Base-by-base conservation (phyloP, 1,140 invertebrate species). In the Pararge aegeria region DNA sequence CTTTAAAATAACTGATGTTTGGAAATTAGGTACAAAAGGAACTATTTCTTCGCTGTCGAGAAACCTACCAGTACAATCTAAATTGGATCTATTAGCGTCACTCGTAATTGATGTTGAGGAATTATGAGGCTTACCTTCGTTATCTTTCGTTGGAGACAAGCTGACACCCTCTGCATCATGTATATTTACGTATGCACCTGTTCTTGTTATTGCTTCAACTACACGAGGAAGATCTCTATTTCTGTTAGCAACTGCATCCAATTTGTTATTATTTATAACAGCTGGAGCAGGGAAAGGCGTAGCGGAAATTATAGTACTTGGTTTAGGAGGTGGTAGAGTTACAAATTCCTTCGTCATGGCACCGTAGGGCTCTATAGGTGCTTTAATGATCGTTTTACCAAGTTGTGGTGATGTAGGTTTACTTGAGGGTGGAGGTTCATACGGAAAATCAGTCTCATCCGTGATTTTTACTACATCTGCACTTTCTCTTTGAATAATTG, bases 131-230 rank as follows among this genome's bases (percentile, higher is more conserved):
- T 92, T 93, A 93, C 92, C 92, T 93, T 90, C 75, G 75, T 69
- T 89, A 74, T 92, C 91, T 89, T 91, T 91, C 86, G 87, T 87
- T 77, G 90, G 90, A 75, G 90, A 91, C 71, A 92, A 88, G 83
- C 90, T 91, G 90, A 93, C 92, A 91, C 92, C 92, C 90, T 93
- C 90, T 73, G 92, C 90, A 75, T 92, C 92, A 80, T 94, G 93
- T 70, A 94, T 92, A 90, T 94, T 93, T 76, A 94, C 93, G 81
- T 94, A 94, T 58, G 94, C 94, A 51, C 94, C 93, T 34, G 93
- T 92, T 58, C 84, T 87, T 68, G 87, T 87, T 48, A 88, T 85
- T 58, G 78, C 84, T 68, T 89, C 87, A 54, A 87, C 79, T 49
- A 89, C 64, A 67, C 83, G 71, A 34, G 84, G 84, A 55, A 83